phyloP scores from a whole-genome alignment of 2,888 invertebrate genomes.

The Bellardia bayeri region DNA sequence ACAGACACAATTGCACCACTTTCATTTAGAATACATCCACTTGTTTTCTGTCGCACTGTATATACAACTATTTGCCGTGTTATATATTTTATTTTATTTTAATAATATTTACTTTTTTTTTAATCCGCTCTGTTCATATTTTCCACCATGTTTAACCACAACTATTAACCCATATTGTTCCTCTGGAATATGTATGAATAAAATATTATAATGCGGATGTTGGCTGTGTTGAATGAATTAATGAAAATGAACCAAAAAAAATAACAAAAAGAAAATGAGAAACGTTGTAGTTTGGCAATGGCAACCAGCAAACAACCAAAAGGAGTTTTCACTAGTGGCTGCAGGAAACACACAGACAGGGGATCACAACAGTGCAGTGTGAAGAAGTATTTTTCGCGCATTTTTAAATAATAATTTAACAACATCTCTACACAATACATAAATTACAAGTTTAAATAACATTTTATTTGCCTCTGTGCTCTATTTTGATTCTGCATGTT shows the following conservation, averaged over 20 bases:
- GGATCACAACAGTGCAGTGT: not conserved
- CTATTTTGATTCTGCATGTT: conserved; percentile 44
- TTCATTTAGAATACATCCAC: too few relatives aligned
- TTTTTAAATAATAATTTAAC: conserved; percentile 69
- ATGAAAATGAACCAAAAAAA: conserved; percentile 54
- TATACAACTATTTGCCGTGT: conserved; percentile 27
- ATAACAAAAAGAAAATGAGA: conserved; percentile 14
- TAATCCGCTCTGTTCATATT: conserved; percentile 50
- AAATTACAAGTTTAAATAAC: conserved; percentile 71
- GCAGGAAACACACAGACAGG: not conserved
- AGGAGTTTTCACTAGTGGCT: not conserved
- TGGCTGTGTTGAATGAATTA: conserved; percentile 70
- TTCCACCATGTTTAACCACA: conserved; percentile 71
- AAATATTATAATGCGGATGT: conserved; percentile 73
- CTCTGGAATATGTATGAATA: conserved; percentile 71
- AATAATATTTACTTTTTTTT: conserved; percentile 45
- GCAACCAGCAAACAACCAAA: not conserved
- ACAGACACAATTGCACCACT: too few relatives aligned
- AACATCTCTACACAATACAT: conserved; percentile 57
- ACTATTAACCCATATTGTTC: conserved; percentile 74
- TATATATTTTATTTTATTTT: conserved; percentile 36
- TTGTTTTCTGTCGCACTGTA: not conserved
- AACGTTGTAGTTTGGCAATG: conserved; percentile 11
- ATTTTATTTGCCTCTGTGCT: conserved; percentile 65
- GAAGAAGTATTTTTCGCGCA: conserved; percentile 56